phyloP scores from a whole-genome alignment of 1,140 invertebrate genomes.

The Galendromus occidentalis region DNA sequence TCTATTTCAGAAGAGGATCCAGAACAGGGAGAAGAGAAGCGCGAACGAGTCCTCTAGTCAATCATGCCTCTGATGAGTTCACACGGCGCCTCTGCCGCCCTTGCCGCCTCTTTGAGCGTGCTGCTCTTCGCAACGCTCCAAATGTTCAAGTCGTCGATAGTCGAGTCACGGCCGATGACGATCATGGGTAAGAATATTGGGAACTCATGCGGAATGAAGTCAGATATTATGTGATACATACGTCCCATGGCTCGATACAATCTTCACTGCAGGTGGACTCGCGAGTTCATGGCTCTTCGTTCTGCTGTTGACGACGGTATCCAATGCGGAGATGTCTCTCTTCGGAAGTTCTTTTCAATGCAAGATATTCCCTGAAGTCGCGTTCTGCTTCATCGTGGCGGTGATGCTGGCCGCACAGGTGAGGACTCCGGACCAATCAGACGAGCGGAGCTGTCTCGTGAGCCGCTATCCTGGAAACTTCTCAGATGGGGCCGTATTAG shows the following conservation, averaged over 20 bases:
- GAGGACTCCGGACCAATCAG: too few relatives aligned
- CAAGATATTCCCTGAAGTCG: not conserved
- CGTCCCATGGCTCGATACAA: too few relatives aligned
- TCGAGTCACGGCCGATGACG: not conserved
- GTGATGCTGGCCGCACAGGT: not conserved
- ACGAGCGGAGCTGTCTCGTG: too few relatives aligned
- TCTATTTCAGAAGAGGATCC: too few relatives aligned
- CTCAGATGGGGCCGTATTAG: too few relatives aligned
- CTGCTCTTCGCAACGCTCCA: constrained; percentile 1
- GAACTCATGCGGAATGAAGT: too few relatives aligned
- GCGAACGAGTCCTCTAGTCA: not conserved
- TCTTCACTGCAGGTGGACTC: not conserved
- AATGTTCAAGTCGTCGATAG: not conserved
- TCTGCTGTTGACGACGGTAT: not conserved
- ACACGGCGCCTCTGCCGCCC: not conserved
- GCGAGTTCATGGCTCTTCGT: constrained; percentile 1
- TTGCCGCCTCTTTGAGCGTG: not conserved
- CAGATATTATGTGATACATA: too few relatives aligned
- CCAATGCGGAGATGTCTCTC: not conserved
- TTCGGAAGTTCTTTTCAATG: not conserved
- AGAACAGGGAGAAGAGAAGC: not conserved
- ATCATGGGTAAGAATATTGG: not conserved
- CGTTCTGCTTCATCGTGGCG: not conserved
- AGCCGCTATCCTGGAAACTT: too few relatives aligned
- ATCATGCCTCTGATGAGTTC: not conserved